Evolutionary conservation across 1,140 invertebrate species (phyloP).

Genomic region (Heterodera schachtii): DNA sequence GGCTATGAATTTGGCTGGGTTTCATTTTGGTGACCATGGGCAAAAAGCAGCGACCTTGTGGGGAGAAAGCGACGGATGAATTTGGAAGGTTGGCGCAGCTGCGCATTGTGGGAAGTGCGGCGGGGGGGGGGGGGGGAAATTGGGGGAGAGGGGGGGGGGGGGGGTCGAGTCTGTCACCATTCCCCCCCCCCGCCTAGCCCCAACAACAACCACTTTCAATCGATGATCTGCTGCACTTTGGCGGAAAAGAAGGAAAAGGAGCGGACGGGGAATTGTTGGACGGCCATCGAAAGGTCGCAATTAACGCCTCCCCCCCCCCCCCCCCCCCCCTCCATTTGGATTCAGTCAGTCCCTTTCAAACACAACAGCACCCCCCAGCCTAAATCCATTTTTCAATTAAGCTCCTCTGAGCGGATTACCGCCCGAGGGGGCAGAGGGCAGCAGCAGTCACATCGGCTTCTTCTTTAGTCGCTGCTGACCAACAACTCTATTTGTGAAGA

Average conservation of each 20-base stretch:
- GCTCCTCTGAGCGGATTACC: conserved; percentile 4
- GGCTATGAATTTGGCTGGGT: neutral
- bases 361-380: neutral
- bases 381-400: conserved; percentile 15
- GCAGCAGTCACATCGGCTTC: neutral
- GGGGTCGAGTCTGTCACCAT: neutral
- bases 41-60: neutral
- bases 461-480: neutral
- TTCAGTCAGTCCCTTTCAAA: neutral
- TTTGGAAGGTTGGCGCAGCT: neutral
- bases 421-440: neutral
- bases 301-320: neutral
- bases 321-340: neutral
- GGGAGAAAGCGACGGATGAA: neutral
- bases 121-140: no score
- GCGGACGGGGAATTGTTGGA: neutral
- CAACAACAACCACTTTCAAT: neutral
- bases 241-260: neutral
- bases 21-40: neutral
- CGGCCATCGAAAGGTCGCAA: neutral
- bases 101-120: neutral
- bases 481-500: neutral
- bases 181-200: neutral
- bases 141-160: no score
- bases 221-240: conserved; percentile 9